A percentile compares a stretch with the other conserved stretches of the same genome.
These are phyloP conservation scores for Melanostoma scalare DNA, from an alignment of 2,888 invertebrate species.

Conservation along the genomic window DNA sequence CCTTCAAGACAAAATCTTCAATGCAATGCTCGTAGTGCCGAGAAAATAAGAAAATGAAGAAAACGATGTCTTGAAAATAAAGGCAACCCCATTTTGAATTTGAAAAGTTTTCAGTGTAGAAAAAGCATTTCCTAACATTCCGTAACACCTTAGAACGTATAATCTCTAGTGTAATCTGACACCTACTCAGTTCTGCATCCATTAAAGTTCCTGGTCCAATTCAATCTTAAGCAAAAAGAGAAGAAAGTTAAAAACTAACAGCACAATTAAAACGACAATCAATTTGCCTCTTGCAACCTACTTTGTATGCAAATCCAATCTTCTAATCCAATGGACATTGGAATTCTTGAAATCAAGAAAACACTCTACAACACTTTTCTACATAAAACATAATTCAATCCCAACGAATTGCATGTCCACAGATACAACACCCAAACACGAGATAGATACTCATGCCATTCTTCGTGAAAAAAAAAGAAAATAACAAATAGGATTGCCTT, in stretches of 20 bases:
- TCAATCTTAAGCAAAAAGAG: slow-evolving; percentile 1
- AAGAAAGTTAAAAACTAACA: background rate
- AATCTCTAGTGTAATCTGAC: background rate
- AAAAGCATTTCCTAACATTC: too few relatives aligned
- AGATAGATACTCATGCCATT: slow-evolving; percentile 58
- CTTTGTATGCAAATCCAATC: slow-evolving; percentile 55
- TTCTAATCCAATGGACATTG: slow-evolving; percentile 34
- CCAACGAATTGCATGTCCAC: slow-evolving; percentile 72
- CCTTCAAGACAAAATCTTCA: too few relatives aligned
- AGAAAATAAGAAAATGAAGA: too few relatives aligned
- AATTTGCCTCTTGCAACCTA: slow-evolving; percentile 27
- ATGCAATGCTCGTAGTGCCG: too few relatives aligned
- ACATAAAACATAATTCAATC: slow-evolving; percentile 68
- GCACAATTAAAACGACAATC: slow-evolving; percentile 27
- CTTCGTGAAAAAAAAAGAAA: slow-evolving; percentile 30
- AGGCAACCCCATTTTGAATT: too few relatives aligned
- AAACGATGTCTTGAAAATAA: too few relatives aligned
- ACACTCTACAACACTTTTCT: slow-evolving; percentile 43
- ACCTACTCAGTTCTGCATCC: background rate
- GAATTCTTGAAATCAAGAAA: slow-evolving; percentile 47
- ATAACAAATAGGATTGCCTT: slow-evolving; percentile 58
- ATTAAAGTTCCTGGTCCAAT: slow-evolving; percentile 4
- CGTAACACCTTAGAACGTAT: too few relatives aligned
- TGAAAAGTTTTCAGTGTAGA: too few relatives aligned
- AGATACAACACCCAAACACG: slow-evolving; percentile 67